Percentiles rank a stretch among this genome's conserved stretches.
phyloP scores from a whole-genome alignment of 2,888 invertebrate genomes.

The Clepsis dumicolana region DNA sequence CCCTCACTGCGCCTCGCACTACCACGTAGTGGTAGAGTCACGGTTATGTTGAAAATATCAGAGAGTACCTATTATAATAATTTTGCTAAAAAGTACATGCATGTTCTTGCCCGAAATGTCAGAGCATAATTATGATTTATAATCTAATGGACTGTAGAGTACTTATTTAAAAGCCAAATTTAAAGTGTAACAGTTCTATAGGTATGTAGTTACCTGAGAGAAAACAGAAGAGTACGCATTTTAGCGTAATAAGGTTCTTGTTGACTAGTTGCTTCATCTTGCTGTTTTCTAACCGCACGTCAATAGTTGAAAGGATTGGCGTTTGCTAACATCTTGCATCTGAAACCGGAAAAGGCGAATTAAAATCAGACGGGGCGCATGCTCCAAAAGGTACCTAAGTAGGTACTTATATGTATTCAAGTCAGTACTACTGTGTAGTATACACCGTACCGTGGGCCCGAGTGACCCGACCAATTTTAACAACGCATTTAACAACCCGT shows the following conservation, averaged over 20 bases:
- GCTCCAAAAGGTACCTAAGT: too few relatives aligned
- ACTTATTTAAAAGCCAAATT: not conserved
- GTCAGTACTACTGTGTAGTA: too few relatives aligned
- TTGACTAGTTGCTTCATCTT: constrained; percentile 85
- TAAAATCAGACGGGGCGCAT: not conserved
- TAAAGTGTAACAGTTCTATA: constrained; percentile 60
- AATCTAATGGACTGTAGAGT: not conserved
- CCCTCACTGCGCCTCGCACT: too few relatives aligned
- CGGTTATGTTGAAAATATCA: not conserved
- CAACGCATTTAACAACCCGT: too few relatives aligned
- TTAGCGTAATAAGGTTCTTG: constrained; percentile 90
- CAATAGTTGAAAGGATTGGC: constrained; percentile 44
- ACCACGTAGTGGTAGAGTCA: not conserved
- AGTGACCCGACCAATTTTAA: too few relatives aligned
- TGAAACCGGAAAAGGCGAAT: constrained; percentile 55
- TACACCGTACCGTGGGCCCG: too few relatives aligned
- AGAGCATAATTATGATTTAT: not conserved
- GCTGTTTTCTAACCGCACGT: constrained; percentile 46
- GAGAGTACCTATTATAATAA: not conserved
- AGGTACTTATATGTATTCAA: too few relatives aligned
- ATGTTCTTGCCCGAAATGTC: not conserved
- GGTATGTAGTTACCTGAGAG: constrained; percentile 88
- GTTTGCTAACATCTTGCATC: constrained; percentile 60
- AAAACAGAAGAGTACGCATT: constrained; percentile 93
- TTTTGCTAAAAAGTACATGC: not conserved